Evolutionary conservation across 1,140 invertebrate species (phyloP), one percentile per base, ranked within the genome.

Genomic region (Sitobion miscanthi): DNA sequence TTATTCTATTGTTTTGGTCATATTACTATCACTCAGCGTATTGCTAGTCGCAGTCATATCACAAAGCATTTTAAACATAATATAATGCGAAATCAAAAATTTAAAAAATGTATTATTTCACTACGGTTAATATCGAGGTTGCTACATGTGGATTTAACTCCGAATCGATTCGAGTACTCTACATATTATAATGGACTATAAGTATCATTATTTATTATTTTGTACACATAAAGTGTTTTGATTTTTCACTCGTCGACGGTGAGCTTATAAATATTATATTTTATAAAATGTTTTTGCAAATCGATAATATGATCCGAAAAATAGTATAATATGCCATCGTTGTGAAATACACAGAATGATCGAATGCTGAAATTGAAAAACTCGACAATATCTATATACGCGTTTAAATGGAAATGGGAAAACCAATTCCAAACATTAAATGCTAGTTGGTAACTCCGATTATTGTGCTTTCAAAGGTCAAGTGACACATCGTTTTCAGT

Each of bases 351-450:
- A 30, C 45, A 47, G 25, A 86, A n/a, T 42, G 85, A 17, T 86
- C 38, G 0, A 86, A 11, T 30, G 14, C 23, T 86, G 85, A 47
- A 86, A 86, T 47, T 86, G 85, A 47, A 86, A 86, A 86, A 86
- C 85, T 86, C 42, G 85, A 86, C 23, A 86, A 47, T 47, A 86
- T 47, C 85, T 86, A 30, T 86, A 38, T 83, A 38, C 35, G 3
- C 83, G 17, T 42, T 25, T 85, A 85, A 86, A 47, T 25, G 14
- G 42, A 47, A 47, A 30, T 25, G 25, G 42, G 5, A 86, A 86
- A 86, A 86, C 85, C 85, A 86, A 86, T 86, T 86, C 45, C 42
- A 47, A 47, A 86, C 85, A 47, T 45, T 86, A 86, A 86, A 86
- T 42, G 42, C 23, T 86, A 47, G 85, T 86, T 86, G 42, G 85